Conservation (phyloP, 2,888 invertebrate species). For the Eugnorisma glareosa region DNA sequence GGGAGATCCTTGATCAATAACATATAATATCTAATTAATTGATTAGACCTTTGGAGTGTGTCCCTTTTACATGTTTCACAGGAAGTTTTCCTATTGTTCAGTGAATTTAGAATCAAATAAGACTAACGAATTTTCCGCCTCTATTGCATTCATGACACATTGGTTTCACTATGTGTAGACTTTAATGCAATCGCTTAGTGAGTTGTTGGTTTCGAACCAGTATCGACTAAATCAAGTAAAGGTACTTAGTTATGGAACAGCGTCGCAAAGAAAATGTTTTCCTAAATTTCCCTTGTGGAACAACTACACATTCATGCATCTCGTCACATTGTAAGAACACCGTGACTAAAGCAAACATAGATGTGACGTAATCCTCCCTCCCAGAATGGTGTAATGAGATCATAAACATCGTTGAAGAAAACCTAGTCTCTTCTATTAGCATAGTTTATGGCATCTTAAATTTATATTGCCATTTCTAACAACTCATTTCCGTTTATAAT, state of each 20-base stretch:
- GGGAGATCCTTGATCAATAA: neutral
- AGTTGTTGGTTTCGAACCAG: neutral
- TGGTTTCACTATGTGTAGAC: neutral
- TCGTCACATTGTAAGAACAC: slow-evolving; percentile 2
- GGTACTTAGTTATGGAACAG: slow-evolving; percentile 1
- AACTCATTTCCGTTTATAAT: neutral
- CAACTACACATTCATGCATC: slow-evolving; percentile 1
- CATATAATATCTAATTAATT: neutral
- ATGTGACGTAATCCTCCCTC: neutral
- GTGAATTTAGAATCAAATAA: neutral
- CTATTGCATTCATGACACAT: neutral
- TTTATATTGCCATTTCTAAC: neutral
- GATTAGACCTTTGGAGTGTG: neutral
- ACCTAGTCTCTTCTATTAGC: neutral
- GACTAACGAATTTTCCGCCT: neutral
- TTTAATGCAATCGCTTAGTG: neutral
- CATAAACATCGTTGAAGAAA: neutral
- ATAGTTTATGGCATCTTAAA: neutral
- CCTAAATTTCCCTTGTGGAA: neutral
- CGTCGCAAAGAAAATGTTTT: neutral
- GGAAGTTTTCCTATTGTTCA: neutral
- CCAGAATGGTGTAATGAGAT: neutral
- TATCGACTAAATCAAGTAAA: neutral
- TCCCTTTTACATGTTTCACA: neutral
- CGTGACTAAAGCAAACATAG: slow-evolving; percentile 16